Percentiles rank a stretch among this genome's conserved stretches.
Evolutionary conservation across 2,888 invertebrate species (phyloP).

Genomic region (Pseudolycoriella hygida): DNA sequence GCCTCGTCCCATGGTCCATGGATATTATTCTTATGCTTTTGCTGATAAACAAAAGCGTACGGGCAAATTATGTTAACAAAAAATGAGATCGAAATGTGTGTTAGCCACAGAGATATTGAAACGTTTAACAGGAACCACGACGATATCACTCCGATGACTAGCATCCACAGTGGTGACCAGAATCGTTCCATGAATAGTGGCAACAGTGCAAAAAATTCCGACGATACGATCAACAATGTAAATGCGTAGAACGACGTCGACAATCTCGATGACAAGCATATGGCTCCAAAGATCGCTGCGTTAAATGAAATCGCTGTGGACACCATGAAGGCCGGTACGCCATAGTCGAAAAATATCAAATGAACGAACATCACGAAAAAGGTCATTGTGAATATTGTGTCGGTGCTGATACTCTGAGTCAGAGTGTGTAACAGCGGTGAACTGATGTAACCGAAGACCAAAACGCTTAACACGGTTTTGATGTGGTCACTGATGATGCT

Average conservation of each 20-base stretch:
- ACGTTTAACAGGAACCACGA: slow-evolving; percentile 35
- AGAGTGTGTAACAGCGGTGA: slow-evolving; percentile 86
- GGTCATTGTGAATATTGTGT: slow-evolving; percentile 90
- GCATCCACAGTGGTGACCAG: slow-evolving; percentile 25
- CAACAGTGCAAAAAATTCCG: slow-evolving; percentile 74
- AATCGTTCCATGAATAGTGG: slow-evolving; percentile 57
- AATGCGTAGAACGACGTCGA: slow-evolving; percentile 76
- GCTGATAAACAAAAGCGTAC: slow-evolving; percentile 53
- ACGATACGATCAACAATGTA: slow-evolving; percentile 73
- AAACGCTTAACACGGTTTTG: slow-evolving; percentile 62
- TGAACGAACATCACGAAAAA: slow-evolving; percentile 75
- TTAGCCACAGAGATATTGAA: slow-evolving; percentile 37
- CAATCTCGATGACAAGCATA: slow-evolving; percentile 85
- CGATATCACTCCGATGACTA: background rate
- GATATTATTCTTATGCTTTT: slow-evolving; percentile 74
- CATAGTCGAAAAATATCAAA: slow-evolving; percentile 85
- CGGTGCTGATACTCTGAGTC: slow-evolving; percentile 92
- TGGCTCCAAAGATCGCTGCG: slow-evolving; percentile 86
- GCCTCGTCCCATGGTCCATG: slow-evolving; percentile 99
- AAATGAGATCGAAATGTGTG: slow-evolving; percentile 40
- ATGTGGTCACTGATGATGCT: slow-evolving; percentile 34
- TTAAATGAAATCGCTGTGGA: slow-evolving; percentile 85
- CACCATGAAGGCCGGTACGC: slow-evolving; percentile 69
- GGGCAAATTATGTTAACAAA: slow-evolving; percentile 62
- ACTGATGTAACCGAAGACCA: slow-evolving; percentile 72